Evolutionary conservation across 1,140 invertebrate genomes (phyloP).

Genomic region (Drosophila parvula): DNA sequence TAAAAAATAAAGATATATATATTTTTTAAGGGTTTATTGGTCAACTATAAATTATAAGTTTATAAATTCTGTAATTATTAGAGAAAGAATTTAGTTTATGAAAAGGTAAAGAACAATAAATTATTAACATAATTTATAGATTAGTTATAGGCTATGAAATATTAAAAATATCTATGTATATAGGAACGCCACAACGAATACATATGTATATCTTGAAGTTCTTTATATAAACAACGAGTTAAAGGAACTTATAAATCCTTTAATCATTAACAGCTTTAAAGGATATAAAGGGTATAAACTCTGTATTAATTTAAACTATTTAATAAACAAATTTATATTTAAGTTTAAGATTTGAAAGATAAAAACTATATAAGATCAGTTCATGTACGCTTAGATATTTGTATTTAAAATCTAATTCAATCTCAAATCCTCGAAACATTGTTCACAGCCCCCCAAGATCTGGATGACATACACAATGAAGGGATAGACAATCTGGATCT

Average conservation of each 20-base stretch:
- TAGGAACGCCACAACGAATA: neutral
- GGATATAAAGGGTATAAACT: too few relatives aligned
- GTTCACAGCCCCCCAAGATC: slow-evolving; percentile 86
- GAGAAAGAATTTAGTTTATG: too few relatives aligned
- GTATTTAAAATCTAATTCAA: neutral
- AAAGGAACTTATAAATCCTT: neutral
- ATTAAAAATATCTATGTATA: neutral
- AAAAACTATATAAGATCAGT: neutral
- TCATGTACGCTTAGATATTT: neutral
- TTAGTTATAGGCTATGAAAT: neutral
- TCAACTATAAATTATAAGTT: too few relatives aligned
- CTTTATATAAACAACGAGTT: neutral
- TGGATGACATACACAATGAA: slow-evolving; percentile 91
- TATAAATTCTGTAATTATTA: too few relatives aligned
- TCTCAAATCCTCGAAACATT: neutral
- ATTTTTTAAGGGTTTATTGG: too few relatives aligned
- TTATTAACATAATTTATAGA: too few relatives aligned
- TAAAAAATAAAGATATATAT: too few relatives aligned
- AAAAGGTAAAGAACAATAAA: too few relatives aligned
- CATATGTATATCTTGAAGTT: neutral
- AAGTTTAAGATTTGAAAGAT: neutral
- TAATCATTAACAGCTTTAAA: neutral
- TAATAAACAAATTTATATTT: too few relatives aligned
- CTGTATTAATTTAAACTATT: neutral
- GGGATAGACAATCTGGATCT: slow-evolving; percentile 93